Evolutionary conservation across 2,113 vertebrate genomes (phyloP).

Genomic region (Lepus americanus): DNA sequence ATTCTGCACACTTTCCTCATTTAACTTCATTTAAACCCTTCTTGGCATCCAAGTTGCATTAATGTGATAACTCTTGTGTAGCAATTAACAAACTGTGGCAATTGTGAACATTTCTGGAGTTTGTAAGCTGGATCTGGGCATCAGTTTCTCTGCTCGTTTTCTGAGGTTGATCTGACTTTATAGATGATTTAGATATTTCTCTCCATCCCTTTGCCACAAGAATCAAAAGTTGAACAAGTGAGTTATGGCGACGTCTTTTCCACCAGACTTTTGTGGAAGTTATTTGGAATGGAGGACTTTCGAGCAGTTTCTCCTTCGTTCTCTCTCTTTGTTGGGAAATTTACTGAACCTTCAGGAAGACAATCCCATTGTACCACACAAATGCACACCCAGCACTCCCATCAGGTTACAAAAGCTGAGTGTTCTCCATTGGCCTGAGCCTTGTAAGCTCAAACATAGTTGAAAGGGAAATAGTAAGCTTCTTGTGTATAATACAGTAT

Average conservation of each 20-base stretch:
- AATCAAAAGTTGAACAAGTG: slow-evolving; percentile 18
- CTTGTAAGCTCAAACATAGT: slow-evolving; percentile 61
- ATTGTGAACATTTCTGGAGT: slow-evolving; percentile 64
- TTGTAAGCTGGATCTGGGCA: slow-evolving; percentile 60
- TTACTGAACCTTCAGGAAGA: slow-evolving; percentile 26
- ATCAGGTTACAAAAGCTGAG: slow-evolving; percentile 71
- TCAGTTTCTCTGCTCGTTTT: slow-evolving; percentile 69
- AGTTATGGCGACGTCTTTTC: neutral
- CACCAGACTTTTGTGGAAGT: slow-evolving; percentile 14
- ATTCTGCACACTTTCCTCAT: slow-evolving; percentile 84
- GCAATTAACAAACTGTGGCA: slow-evolving; percentile 86
- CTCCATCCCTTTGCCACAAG: neutral
- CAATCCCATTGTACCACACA: neutral
- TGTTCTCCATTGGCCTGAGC: slow-evolving; percentile 64
- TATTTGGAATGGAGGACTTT: slow-evolving; percentile 24
- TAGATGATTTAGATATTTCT: neutral
- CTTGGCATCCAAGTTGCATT: slow-evolving; percentile 86
- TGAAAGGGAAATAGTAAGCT: slow-evolving; percentile 40
- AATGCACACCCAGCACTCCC: slow-evolving; percentile 63
- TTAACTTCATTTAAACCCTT: slow-evolving; percentile 88
- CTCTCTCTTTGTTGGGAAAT: neutral
- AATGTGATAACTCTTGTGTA: slow-evolving; percentile 86
- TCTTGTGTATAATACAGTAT: neutral
- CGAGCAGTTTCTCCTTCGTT: neutral
- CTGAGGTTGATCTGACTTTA: slow-evolving; percentile 57